Base-by-base conservation (phyloP, 64 coral and sea anemone genomes). In the Pocillopora damicornis region DNA sequence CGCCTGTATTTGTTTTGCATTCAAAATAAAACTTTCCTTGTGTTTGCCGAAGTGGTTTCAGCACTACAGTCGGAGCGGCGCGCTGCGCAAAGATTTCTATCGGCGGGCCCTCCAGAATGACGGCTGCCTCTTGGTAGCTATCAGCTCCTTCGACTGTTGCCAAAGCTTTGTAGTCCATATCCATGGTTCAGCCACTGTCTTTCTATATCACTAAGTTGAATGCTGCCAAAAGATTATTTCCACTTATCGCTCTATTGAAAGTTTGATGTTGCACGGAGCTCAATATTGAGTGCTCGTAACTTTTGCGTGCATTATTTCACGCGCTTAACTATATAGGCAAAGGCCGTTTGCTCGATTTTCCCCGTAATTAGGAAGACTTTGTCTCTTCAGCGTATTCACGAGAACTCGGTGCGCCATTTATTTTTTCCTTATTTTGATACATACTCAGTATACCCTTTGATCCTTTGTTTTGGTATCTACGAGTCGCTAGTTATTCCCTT, bases 41-140 rank as follows among this genome's bases (percentile, higher is more conserved):
- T 15, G 58, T 74, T 68, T 94, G 92, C 30, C 77, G 64, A 51
- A 94, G 82, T 13, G 92, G 88, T 90, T 94, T 94, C 36, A 94
- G 76, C 15, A 90, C 82, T 11, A 94, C 76, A 12, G 92, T 90
- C 11, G 88, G 92, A n/a, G 92, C 92, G 58, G 64, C 92, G 75
- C 92, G 63, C 37, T 94, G 92, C 0, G 88, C 92, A 38, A 90
- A 94, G 61, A 94, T 87, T 77, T 94, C 92, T 18, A 94, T 90
- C 12, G 92, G 92, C 20, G 92, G 92, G 11, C 92, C 92, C 25
- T 68, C 63, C 5, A 94, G 74, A 72, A 94, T 60, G 65, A 94
- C 90, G 35, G 61, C 88, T 13, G 88, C 92, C 35, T 89, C 92
- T 73, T 90, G 75, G 45, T 80, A 87, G 26, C 76, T 87, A 10